Conservation (phyloP, 2,113 vertebrate species). For the Myanophis thanlyinensis region DNA sequence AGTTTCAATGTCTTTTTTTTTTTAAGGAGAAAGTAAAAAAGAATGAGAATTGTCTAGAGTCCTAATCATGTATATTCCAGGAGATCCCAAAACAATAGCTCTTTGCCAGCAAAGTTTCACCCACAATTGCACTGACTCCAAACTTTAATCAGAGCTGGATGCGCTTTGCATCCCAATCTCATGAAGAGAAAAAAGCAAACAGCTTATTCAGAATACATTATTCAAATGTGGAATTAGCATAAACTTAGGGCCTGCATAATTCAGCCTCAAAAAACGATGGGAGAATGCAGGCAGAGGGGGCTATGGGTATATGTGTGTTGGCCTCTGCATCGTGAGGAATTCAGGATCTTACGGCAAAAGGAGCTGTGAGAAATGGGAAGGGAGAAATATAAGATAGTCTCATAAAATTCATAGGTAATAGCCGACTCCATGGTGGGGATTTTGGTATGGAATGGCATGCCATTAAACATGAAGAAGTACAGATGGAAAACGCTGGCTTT, state of each 20-base stretch:
- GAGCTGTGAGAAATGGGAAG: background rate
- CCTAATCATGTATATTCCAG: background rate
- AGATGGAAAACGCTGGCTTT: background rate
- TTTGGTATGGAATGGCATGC: background rate
- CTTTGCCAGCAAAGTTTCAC: background rate
- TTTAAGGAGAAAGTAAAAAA: background rate
- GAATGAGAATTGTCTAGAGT: background rate
- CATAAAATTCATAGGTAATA: background rate
- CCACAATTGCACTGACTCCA: background rate
- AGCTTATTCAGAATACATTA: conserved; percentile 29
- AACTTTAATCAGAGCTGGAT: conserved; percentile 24
- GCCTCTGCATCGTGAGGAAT: background rate
- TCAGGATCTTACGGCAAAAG: background rate
- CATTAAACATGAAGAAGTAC: background rate
- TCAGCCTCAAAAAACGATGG: background rate
- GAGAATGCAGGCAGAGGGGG: background rate
- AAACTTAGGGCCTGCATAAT: conserved; percentile 8
- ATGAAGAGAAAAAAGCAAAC: conserved; percentile 1
- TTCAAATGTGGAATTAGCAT: conserved; percentile 30
- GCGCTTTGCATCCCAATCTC: conserved; percentile 13
- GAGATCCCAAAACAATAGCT: background rate
- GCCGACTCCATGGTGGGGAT: background rate
- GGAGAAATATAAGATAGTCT: background rate
- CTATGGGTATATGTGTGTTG: background rate
- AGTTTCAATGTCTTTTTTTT: background rate